Conservation (phyloP, 2,113 vertebrate genomes). For the Microcebus tavaratra region DNA sequence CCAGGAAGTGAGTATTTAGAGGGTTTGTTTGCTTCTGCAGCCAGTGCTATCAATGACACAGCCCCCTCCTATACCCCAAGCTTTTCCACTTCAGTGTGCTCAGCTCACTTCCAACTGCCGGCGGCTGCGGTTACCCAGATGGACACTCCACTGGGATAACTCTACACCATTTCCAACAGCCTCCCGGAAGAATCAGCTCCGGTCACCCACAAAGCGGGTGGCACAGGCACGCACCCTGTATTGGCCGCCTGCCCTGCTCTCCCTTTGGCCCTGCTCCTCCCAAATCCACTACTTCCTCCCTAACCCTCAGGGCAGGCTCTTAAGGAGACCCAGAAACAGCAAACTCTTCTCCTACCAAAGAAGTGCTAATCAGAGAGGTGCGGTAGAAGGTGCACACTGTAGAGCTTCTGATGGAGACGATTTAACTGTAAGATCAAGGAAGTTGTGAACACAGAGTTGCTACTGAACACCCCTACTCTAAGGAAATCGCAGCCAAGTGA, state of each 20-base stretch:
- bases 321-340: neutral
- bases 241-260: neutral
- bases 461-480: neutral
- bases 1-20: neutral
- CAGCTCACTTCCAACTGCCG: neutral
- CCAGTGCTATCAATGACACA: accelerated
- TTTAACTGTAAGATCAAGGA: neutral
- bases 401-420: neutral
- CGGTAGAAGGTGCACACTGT: neutral
- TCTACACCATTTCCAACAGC: neutral
- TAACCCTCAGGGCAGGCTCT: neutral
- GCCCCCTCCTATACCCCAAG: accelerated
- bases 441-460: neutral
- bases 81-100: neutral
- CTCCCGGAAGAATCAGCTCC: neutral
- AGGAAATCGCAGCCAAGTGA: neutral
- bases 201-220: no score
- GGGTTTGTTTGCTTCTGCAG: neutral
- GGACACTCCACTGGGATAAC: neutral
- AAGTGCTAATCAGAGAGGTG: neutral
- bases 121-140: neutral
- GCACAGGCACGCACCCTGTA: neutral
- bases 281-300: neutral
- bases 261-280: neutral
- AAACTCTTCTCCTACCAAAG: neutral